Evolutionary conservation across 2,888 invertebrate species (phyloP), one percentile per base, ranked within the genome.

Genomic region (Nyleta sp.): DNA sequence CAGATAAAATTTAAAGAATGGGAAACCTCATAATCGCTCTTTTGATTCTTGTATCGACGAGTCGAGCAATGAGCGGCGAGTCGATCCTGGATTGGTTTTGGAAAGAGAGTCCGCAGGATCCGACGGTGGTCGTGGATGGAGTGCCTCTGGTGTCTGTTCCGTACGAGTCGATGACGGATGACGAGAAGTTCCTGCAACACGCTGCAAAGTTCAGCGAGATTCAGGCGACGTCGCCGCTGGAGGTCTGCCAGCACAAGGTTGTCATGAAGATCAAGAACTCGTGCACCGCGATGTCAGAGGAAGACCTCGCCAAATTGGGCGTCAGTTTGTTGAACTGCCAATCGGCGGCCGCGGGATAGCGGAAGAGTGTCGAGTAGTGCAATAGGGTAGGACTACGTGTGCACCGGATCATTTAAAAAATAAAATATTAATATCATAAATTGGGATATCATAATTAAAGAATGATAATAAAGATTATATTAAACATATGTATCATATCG

Each of bases 311-410:
- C 0, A 95, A 94, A 88, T 86, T 95, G 70, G 92, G 94, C 44
- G 94, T 95, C 13, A 93, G 93, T 87, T 90, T 95, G 31, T 89
- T 95, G 48, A 95, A 95, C 88, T 95, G 95, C 84, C 95, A 95
- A 84, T 93, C 94, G 0, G 91, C 91, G 42, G 91, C 92, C 6
- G 95, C 95, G 87, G 93, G 93, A n/a, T 10, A n/a, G n/a, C n/a
- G 7, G 28, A 28, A 28, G 7, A 28, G 7, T 28, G n/a, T n/a
- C n/a, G n/a, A n/a, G n/a, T n/a, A n/a, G n/a, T n/a, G n/a, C n/a
- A n/a, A n/a, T n/a, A n/a, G n/a, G n/a, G n/a, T n/a, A n/a, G n/a
- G n/a, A n/a, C n/a, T n/a, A n/a, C n/a, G n/a, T n/a, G n/a, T n/a
- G n/a, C n/a, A n/a, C n/a, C n/a, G n/a, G n/a, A n/a, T n/a, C n/a